Evolutionary conservation across 2,888 invertebrate genomes (phyloP), one percentile per base, ranked within the genome.

Genomic region (Leptura quadrifasciata): DNA sequence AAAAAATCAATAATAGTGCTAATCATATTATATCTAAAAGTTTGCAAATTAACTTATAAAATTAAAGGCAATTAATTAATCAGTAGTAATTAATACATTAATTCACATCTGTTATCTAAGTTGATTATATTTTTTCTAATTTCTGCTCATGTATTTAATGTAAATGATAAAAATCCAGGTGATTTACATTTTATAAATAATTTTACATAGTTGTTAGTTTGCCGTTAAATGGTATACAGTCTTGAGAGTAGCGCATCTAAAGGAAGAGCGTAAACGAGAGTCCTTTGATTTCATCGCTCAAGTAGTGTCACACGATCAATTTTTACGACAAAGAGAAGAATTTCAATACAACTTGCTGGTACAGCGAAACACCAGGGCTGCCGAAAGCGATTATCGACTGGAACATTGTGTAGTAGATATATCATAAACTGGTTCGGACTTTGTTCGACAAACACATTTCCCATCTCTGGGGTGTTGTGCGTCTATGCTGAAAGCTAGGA

Each of bases 401-500:
- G 27, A 61, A 47, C 12, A 10, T 35, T 21, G 63, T 64, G 63
- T 39, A 63, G 39, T 39, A 47, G 60, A 61, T 27, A 61, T 61
- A 61, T 61, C 31, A 61, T 61, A 61, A 61, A 63, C 74, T 27
- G 54, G 17, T 4, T 12, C 47, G n/a, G 54, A 74, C 69, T 69
- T 69, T 61, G 60, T 61, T 61, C n/a, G 60, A 64, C 63, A 47
- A 47, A 18, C 18, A 64, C 63, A 61, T 61, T 31, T 31, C 31
- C 17, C n/a, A 27, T 61, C 20, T 12, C 18, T 35, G 24, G 70
- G 71, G 64, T 70, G 70, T 31, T 57, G 64, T 70, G 21, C 64
- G 58, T 74, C 74, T 68, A 52, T 52, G 27, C 68, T 68, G 61
- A 47, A 35, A 64, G 64, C 70, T 75, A 60, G 60, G 75, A 65